Evolutionary conservation across 1,140 invertebrate genomes (phyloP).

Genomic region (Cephus cinctus): DNA sequence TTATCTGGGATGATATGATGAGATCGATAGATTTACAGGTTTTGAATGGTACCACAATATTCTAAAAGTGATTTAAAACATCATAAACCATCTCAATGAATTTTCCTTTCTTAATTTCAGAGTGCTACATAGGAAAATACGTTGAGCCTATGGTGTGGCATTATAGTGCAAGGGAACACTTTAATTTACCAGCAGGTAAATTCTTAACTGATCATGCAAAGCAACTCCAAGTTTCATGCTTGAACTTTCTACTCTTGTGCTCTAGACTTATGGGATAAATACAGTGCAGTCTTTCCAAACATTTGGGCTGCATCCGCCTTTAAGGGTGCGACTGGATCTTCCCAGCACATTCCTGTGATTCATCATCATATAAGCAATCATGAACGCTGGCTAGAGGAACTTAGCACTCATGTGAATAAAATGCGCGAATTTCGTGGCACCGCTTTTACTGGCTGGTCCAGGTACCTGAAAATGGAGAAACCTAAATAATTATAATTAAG

Average conservation of each 20-base stretch:
- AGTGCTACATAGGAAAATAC: conserved; percentile 69
- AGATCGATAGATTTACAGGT: conserved; percentile 67
- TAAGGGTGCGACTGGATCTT: conserved; percentile 86
- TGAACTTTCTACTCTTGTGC: conserved; percentile 6
- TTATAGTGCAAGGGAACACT: conserved; percentile 56
- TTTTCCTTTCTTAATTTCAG: conserved; percentile 42
- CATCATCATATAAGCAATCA: conserved; percentile 69
- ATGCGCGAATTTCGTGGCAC: conserved; percentile 63
- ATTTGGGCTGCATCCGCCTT: conserved; percentile 94
- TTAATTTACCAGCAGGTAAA: conserved; percentile 51
- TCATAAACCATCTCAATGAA: neutral
- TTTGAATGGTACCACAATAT: conserved; percentile 56
- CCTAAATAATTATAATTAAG: conserved; percentile 5
- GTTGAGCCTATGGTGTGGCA: conserved; percentile 89
- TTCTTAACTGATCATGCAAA: conserved; percentile 4
- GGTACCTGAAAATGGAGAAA: conserved; percentile 49
- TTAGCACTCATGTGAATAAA: conserved; percentile 55
- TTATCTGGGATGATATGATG: conserved; percentile 97
- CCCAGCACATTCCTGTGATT: conserved; percentile 66
- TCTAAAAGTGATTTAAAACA: conserved; percentile 3
- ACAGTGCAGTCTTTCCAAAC: conserved; percentile 76
- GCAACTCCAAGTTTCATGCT: conserved; percentile 4
- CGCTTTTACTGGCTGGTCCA: conserved; percentile 77
- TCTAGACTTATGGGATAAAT: conserved; percentile 73
- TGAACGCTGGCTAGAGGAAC: conserved; percentile 63